Conservation (phyloP, 2,113 vertebrate species). For the Delphinus delphis region DNA sequence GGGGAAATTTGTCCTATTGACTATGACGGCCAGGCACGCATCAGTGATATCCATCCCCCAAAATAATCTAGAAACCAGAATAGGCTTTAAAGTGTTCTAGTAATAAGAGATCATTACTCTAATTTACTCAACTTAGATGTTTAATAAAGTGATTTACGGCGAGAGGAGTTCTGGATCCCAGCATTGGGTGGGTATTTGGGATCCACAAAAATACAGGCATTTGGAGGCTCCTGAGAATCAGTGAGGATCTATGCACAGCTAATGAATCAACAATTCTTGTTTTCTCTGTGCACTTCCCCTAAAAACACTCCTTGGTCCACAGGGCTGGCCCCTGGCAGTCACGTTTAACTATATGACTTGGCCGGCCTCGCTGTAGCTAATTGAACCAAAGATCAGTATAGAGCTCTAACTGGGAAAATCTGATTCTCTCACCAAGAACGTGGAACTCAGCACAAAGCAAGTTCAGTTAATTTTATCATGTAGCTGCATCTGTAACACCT, state of each 20-base stretch:
- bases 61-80: background rate
- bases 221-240: background rate
- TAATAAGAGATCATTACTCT: background rate
- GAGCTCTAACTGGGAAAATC: background rate
- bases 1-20: background rate
- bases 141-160: background rate
- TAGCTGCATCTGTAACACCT: background rate
- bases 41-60: background rate
- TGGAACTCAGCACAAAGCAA: background rate
- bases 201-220: background rate
- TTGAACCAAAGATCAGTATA: background rate
- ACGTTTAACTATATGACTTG: background rate
- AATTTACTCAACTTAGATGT: background rate
- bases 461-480: background rate
- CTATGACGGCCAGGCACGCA: background rate
- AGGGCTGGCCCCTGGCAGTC: background rate
- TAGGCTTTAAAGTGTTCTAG: background rate
- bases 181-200: background rate
- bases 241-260: background rate
- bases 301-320: background rate
- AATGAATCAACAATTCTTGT: background rate
- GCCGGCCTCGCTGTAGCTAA: background rate
- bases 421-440: background rate
- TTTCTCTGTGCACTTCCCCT: background rate
- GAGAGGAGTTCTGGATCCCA: background rate